Evolutionary conservation across 64 coral and sea anemone genomes (phyloP).

Genomic region (Exaiptasia diaphana): DNA sequence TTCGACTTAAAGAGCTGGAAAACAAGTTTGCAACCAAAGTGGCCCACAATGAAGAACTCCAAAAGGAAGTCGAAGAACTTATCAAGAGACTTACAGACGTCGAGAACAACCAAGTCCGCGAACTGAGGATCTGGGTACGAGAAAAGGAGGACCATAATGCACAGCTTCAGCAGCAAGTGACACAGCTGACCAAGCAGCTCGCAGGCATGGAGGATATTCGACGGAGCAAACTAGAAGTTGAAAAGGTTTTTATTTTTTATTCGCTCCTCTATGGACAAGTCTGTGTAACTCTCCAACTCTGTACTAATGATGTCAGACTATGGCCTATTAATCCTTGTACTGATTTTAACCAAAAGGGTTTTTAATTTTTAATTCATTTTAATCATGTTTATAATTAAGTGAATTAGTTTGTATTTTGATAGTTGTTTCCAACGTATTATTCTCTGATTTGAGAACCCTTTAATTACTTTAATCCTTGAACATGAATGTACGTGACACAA

Average conservation of each 20-base stretch:
- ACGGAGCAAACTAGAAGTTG: conserved; percentile 37
- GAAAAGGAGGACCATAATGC: conserved; percentile 46
- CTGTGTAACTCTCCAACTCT: neutral
- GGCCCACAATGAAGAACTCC: conserved; percentile 45
- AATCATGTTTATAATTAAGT: no score
- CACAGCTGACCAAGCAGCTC: conserved; percentile 81
- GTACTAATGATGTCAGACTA: neutral
- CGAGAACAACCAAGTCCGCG: conserved; percentile 54
- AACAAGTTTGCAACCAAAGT: conserved; percentile 30
- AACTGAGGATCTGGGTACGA: conserved; percentile 38
- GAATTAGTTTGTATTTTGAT: no score
- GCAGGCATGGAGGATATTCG: conserved; percentile 58
- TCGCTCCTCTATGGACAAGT: neutral
- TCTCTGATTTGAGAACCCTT: no score
- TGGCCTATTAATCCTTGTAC: neutral
- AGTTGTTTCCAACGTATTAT: no score
- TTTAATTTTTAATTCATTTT: no score
- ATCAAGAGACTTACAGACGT: conserved; percentile 72
- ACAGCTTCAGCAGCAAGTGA: conserved; percentile 59
- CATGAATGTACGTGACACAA: no score
- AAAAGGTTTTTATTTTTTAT: conserved; percentile 69
- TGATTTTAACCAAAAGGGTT: no score
- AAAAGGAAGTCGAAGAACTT: conserved; percentile 57
- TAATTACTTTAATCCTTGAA: no score
- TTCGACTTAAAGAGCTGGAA: neutral